A percentile compares a stretch with the other conserved stretches of the same genome.
Conservation (phyloP, 2,797 vertebrate genomes). For the Remorina albescens region DNA sequence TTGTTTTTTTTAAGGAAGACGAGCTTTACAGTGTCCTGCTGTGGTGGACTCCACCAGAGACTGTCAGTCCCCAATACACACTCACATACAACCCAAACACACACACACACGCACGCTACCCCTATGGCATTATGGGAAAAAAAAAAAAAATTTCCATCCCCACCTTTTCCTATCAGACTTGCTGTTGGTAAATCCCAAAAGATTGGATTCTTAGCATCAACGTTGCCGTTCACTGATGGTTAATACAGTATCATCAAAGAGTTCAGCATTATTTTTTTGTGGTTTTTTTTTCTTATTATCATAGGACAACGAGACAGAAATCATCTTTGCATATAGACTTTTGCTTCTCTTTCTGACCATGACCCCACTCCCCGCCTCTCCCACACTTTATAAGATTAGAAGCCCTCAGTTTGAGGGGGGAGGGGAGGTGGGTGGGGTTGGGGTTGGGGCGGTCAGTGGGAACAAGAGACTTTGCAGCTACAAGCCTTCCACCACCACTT, state of each 20-base stretch:
- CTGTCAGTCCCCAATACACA: conserved; percentile 69
- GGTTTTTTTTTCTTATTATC: conserved; percentile 57
- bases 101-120: conserved; percentile 52
- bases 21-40: conserved; percentile 95
- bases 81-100: conserved; percentile 14
- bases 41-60: conserved; percentile 86
- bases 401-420: conserved; percentile 37
- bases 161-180: conserved; percentile 43
- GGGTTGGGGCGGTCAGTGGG: conserved; percentile 27
- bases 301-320: conserved; percentile 77
- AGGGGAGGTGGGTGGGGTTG: conserved; percentile 65
- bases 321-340: conserved; percentile 89
- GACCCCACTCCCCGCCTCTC: conserved; percentile 84
- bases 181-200: conserved; percentile 82
- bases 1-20: conserved; percentile 93
- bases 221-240: conserved; percentile 65
- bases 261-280: conserved; percentile 59
- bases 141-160: conserved; percentile 52
- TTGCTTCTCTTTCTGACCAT: conserved; percentile 84
- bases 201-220: conserved; percentile 81
- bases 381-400: conserved; percentile 74
- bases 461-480: conserved; percentile 81
- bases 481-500: conserved; percentile 74
- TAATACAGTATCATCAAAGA: conserved; percentile 75
- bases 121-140: conserved; percentile 77